A percentile compares a stretch with the other conserved stretches of the same genome.
phyloP scores from a whole-genome alignment of 1,140 invertebrate species.

The Pseudomyrmex gracilis region DNA sequence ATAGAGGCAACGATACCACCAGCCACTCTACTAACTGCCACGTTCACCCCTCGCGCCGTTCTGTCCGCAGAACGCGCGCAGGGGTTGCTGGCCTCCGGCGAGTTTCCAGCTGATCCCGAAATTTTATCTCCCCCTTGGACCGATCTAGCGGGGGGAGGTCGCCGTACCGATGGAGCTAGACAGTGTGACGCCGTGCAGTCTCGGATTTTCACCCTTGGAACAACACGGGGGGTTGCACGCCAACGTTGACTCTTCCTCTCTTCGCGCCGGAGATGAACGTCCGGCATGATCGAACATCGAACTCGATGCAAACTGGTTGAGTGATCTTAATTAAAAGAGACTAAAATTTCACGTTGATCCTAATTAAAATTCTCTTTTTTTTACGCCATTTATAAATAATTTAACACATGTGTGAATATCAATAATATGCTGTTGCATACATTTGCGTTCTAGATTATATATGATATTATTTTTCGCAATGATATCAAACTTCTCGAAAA shows the following conservation, averaged over 20 bases:
- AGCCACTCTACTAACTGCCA: neutral
- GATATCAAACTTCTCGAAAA: too few species aligned
- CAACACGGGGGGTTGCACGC: slow-evolving; percentile 59
- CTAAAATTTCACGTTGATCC: neutral
- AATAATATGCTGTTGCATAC: too few species aligned
- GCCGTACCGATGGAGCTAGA: slow-evolving; percentile 75
- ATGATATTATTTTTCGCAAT: too few species aligned
- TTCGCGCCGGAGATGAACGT: slow-evolving; percentile 11
- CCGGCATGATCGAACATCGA: slow-evolving; percentile 41
- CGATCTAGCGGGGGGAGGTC: slow-evolving; percentile 73
- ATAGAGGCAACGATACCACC: slow-evolving; percentile 61
- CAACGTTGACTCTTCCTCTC: slow-evolving; percentile 38
- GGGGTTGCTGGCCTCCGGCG: slow-evolving; percentile 52
- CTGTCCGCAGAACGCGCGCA: neutral
- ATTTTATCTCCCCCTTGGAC: slow-evolving; percentile 72
- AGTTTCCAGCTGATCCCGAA: slow-evolving; percentile 76
- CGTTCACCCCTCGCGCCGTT: neutral
- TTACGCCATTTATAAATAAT: too few species aligned
- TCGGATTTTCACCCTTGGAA: slow-evolving; percentile 79
- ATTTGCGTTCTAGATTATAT: too few species aligned
- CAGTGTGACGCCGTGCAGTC: slow-evolving; percentile 70
- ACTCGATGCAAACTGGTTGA: slow-evolving; percentile 31
- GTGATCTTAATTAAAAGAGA: slow-evolving; percentile 21
- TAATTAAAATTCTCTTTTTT: too few species aligned
- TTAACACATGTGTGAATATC: too few species aligned